Base-by-base conservation (phyloP, 2,888 invertebrate genomes). In the Eupsilia transversa region DNA sequence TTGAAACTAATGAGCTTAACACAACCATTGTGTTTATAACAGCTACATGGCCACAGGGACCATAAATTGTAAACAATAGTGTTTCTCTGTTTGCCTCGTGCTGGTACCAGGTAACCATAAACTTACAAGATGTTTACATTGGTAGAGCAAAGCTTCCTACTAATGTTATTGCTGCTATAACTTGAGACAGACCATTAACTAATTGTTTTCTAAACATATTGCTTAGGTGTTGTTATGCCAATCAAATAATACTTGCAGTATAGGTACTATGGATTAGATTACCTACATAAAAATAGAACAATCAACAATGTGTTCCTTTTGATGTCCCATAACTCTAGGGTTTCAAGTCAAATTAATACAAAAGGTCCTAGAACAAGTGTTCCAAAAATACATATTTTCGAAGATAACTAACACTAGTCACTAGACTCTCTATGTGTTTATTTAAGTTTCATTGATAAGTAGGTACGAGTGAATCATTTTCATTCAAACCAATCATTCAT, bases 141-240 rank as follows among this genome's bases (percentile, higher is more conserved):
- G 7, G 3, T 20, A 23, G 43, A 27, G 33, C 30, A 46, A 63
- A 70, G 70, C 63, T 83, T 66, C 56, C 33, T 33, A 63, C 57
- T 80, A 70, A 83, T 65, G 56, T 79, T 79, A 84, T 84, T 80
- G 17, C 69, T 73, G 27, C 46, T 23, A 30, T 43, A 56, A 79
- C 59, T 79, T 74, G 12, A 49, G 20, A 60, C 12, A 30, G 33
- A 57, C 56, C 43, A 80, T 84, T 68, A 61, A 27, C 64, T 69
- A 33, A 84, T 84, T 74, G 80, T 74, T 74, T 73, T 56, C 61
- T 43, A 81, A 81, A 83, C 59, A 78, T 63, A 43, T 46, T 65
- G 35, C 66, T 30, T 35, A 52, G 1, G 3, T 61, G 80, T 63
- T 74, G 52, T 64, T 52, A 74, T 7, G n/a, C 9, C 52, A 33